phyloP scores from a whole-genome alignment of 2,113 vertebrate genomes.

The Mystacornis crossleyi region DNA sequence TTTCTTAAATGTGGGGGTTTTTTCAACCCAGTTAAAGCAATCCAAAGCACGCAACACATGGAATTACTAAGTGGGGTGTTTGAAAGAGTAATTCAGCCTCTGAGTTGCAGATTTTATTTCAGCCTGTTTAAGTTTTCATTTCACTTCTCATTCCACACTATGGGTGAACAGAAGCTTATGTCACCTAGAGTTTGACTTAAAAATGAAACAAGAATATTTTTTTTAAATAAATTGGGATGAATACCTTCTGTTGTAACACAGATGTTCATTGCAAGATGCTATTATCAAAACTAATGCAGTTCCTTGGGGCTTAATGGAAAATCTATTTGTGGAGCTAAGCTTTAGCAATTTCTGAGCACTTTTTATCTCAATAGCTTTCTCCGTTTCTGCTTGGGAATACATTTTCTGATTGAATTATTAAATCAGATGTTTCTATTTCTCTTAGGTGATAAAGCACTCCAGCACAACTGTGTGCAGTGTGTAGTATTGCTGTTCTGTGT shows the following conservation, averaged over 20 bases:
- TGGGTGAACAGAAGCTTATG: background rate
- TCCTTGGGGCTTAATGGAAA: background rate
- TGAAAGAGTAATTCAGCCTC: background rate
- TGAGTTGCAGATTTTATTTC: background rate
- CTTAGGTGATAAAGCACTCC: background rate
- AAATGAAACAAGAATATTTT: constrained; percentile 26
- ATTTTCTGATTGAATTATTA: background rate
- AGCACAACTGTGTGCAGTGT: background rate
- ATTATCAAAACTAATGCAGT: background rate
- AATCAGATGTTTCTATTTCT: background rate
- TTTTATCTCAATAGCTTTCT: background rate
- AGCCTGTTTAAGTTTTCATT: background rate
- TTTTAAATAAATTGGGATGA: constrained; percentile 24
- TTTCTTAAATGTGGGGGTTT: background rate
- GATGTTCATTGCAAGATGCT: background rate
- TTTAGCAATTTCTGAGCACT: background rate
- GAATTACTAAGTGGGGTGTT: background rate
- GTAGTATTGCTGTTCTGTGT: background rate
- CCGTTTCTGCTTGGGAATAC: background rate
- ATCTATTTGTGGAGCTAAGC: background rate
- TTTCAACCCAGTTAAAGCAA: background rate
- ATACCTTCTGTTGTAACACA: background rate
- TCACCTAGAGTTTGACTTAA: background rate
- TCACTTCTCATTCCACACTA: background rate
- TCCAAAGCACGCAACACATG: background rate